Percentiles rank a stretch among this genome's conserved stretches.
Evolutionary conservation across 2,888 invertebrate species (phyloP).

Genomic region (Chloroclystis v-ata): DNA sequence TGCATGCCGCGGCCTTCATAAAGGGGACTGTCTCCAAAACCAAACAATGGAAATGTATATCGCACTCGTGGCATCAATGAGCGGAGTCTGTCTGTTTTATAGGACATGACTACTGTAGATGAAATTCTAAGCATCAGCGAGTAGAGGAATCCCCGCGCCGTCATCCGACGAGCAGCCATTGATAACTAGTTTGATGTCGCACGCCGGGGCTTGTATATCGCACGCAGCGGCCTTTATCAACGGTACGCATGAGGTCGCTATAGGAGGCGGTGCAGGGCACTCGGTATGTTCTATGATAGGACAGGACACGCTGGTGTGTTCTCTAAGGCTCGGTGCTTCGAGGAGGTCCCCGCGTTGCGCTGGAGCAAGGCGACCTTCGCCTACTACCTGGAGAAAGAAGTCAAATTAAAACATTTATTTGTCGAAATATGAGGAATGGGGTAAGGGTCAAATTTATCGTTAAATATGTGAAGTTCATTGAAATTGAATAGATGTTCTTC

Average conservation of each 20-base stretch:
- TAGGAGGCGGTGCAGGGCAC: conserved; percentile 23
- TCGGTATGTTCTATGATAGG: conserved; percentile 82
- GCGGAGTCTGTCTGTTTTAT: too few species aligned
- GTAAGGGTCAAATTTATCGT: too few species aligned
- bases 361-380: conserved; percentile 77
- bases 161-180: conserved; percentile 59
- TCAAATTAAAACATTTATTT: background rate
- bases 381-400: conserved; percentile 67
- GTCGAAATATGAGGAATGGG: too few species aligned
- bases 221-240: conserved; percentile 24
- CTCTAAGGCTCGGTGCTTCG: conserved; percentile 70
- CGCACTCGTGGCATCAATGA: conserved; percentile 10
- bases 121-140: conserved; percentile 53
- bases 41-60: too few species aligned
- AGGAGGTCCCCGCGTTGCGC: conserved; percentile 66
- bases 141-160: conserved; percentile 60
- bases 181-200: conserved; percentile 38
- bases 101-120: background rate
- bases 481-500: too few species aligned
- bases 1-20: too few species aligned
- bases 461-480: too few species aligned
- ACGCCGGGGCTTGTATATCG: conserved; percentile 24
- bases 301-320: conserved; percentile 81
- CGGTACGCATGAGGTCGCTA: conserved; percentile 26
- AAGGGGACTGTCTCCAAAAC: too few species aligned